A percentile compares a stretch with the other conserved stretches of the same genome.
phyloP scores from a whole-genome alignment of 2,888 invertebrate genomes.

The Hymenopus coronatus region DNA sequence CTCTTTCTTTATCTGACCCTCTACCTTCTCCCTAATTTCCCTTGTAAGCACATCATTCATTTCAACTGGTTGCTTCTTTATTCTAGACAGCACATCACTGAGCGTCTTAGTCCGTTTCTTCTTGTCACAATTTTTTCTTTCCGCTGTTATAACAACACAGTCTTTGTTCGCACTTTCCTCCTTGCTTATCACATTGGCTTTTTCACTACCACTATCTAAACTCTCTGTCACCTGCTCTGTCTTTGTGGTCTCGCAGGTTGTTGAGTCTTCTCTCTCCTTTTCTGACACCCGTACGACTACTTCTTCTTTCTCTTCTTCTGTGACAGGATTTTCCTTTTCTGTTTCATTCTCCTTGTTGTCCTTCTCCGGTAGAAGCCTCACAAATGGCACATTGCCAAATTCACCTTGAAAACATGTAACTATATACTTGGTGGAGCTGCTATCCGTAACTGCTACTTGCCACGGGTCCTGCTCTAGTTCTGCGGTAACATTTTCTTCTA shows the following conservation, averaged over 20 bases:
- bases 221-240: conserved; percentile 26
- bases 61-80: conserved; percentile 57
- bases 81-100: conserved; percentile 60
- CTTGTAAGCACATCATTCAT: conserved; percentile 48
- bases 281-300: conserved; percentile 15
- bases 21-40: conserved; percentile 44
- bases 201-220: conserved; percentile 30
- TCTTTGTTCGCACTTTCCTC: conserved; percentile 22
- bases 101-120: conserved; percentile 54
- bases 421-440: conserved; percentile 67
- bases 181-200: conserved; percentile 29
- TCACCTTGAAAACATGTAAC: conserved; percentile 83
- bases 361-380: conserved; percentile 58
- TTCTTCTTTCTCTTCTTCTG: neutral
- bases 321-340: conserved; percentile 10
- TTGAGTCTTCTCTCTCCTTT: conserved; percentile 30
- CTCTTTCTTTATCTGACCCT: conserved; percentile 26
- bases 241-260: conserved; percentile 29
- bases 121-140: conserved; percentile 40
- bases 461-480: conserved; percentile 68
- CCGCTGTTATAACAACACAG: conserved; percentile 1
- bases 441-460: conserved; percentile 60
- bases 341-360: conserved; percentile 25
- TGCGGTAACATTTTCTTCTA: conserved; percentile 53
- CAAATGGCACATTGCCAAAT: conserved; percentile 75